These are phyloP conservation scores for Empidonax alnorum DNA, from an alignment of 2,113 vertebrate genomes.

Conservation along the genomic window DNA sequence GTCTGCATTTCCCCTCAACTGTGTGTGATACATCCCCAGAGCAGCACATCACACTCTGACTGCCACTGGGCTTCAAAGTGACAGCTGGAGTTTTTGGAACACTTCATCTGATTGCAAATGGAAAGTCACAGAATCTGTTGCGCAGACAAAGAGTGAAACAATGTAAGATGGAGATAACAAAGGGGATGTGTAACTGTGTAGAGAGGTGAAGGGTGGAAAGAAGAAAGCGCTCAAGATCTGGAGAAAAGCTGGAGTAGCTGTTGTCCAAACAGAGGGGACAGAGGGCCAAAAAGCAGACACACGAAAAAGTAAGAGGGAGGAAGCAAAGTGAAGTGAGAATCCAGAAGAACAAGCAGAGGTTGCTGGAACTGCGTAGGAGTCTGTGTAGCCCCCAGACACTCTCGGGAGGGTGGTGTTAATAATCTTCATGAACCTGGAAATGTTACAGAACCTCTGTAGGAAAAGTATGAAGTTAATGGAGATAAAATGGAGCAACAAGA, in stretches of 20 bases:
- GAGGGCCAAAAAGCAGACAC: neutral
- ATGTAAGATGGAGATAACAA: neutral
- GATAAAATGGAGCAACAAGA: slow-evolving; percentile 19
- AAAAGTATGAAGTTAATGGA: neutral
- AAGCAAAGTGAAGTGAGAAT: neutral
- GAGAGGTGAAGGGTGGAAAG: neutral
- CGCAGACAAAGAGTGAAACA: neutral
- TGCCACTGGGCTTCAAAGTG: neutral
- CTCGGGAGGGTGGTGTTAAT: neutral
- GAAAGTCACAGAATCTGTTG: neutral
- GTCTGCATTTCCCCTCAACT: neutral
- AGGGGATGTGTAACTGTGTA: neutral
- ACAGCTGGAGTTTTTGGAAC: neutral
- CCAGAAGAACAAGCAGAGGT: neutral
- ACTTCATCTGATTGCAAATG: neutral
- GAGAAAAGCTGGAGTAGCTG: neutral
- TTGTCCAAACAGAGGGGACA: neutral
- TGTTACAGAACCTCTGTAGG: neutral
- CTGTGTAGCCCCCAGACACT: neutral
- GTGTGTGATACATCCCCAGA: neutral
- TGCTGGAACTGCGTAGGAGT: neutral
- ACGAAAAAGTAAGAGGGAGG: neutral
- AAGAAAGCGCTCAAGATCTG: neutral
- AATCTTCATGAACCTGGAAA: slow-evolving; percentile 20
- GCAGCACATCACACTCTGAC: neutral